These are phyloP conservation scores for Trichomalopsis sarcophagae DNA, from an alignment of 1,140 invertebrate species.

Conservation along the genomic window DNA sequence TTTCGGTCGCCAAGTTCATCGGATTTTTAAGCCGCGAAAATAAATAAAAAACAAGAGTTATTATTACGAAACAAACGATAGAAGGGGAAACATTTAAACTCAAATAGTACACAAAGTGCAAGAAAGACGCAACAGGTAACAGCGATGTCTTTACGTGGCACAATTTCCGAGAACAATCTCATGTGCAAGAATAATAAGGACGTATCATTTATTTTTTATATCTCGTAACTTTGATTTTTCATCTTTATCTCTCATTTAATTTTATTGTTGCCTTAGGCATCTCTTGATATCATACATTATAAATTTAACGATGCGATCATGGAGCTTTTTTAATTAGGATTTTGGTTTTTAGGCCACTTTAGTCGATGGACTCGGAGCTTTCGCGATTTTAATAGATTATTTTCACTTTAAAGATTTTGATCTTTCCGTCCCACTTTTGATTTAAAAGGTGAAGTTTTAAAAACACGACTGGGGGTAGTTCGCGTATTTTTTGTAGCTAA, in stretches of 20 bases:
- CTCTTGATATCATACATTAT: slow-evolving; percentile 33
- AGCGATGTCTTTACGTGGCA: slow-evolving; percentile 66
- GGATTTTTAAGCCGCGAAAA: slow-evolving; percentile 26
- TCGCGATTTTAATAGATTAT: slow-evolving; percentile 47
- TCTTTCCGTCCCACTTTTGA: slow-evolving; percentile 28
- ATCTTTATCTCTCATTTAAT: slow-evolving; percentile 25
- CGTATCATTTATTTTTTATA: slow-evolving; percentile 40
- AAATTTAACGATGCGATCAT: slow-evolving; percentile 21
- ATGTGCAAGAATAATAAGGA: slow-evolving; percentile 56
- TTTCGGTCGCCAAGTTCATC: slow-evolving; percentile 40
- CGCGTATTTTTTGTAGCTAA: slow-evolving; percentile 3
- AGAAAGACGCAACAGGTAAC: slow-evolving; percentile 65
- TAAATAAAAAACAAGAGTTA: slow-evolving; percentile 15
- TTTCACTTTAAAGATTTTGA: slow-evolving; percentile 32
- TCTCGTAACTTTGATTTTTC: slow-evolving; percentile 29
- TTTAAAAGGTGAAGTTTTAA: slow-evolving; percentile 3
- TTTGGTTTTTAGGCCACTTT: slow-evolving; percentile 57
- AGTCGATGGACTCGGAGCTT: slow-evolving; percentile 46
- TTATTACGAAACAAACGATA: slow-evolving; percentile 26
- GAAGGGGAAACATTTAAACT: slow-evolving; percentile 33
- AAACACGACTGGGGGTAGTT: not conserved
- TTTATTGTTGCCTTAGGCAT: slow-evolving; percentile 22
- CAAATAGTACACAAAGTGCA: slow-evolving; percentile 50
- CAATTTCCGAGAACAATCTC: slow-evolving; percentile 63
- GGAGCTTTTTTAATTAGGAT: slow-evolving; percentile 14